Evolutionary conservation across 2,888 invertebrate species (phyloP).

Genomic region (Eudasyphora cyanicolor): DNA sequence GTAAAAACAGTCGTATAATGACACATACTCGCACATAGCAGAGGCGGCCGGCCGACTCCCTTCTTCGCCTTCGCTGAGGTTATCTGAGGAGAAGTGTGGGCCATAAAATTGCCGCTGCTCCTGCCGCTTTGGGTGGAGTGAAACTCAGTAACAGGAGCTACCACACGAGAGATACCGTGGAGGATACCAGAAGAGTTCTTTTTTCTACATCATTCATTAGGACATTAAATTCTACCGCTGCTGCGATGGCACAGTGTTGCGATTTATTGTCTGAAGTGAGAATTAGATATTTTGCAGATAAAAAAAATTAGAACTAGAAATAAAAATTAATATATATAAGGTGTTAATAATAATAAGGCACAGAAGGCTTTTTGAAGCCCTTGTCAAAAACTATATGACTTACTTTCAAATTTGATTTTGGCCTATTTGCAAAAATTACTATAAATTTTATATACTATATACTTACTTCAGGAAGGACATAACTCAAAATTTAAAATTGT

Average conservation of each 20-base stretch:
- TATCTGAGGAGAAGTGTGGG: constrained; percentile 38
- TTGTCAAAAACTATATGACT: too few relatives aligned
- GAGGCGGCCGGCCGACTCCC: not conserved
- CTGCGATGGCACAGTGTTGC: not conserved
- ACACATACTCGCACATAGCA: constrained; percentile 1
- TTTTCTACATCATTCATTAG: constrained; percentile 23
- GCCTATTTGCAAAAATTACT: too few relatives aligned
- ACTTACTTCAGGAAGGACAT: too few relatives aligned
- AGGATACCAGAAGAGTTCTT: not conserved
- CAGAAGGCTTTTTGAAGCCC: too few relatives aligned
- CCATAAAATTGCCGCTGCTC: constrained; percentile 47
- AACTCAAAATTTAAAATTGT: too few relatives aligned
- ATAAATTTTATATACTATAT: too few relatives aligned
- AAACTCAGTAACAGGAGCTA: not conserved
- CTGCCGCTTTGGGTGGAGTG: not conserved
- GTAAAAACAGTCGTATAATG: constrained; percentile 38
- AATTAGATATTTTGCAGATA: too few relatives aligned
- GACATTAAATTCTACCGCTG: not conserved
- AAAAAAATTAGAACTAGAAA: too few relatives aligned
- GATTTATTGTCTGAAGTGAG: too few relatives aligned
- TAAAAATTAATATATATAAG: too few relatives aligned
- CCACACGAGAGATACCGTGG: not conserved
- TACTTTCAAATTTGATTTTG: too few relatives aligned
- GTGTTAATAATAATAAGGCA: too few relatives aligned
- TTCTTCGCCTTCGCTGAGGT: not conserved